phyloP scores from a whole-genome alignment of 92 coral and sea anemone genomes.

The Scolanthus callimorphus region DNA sequence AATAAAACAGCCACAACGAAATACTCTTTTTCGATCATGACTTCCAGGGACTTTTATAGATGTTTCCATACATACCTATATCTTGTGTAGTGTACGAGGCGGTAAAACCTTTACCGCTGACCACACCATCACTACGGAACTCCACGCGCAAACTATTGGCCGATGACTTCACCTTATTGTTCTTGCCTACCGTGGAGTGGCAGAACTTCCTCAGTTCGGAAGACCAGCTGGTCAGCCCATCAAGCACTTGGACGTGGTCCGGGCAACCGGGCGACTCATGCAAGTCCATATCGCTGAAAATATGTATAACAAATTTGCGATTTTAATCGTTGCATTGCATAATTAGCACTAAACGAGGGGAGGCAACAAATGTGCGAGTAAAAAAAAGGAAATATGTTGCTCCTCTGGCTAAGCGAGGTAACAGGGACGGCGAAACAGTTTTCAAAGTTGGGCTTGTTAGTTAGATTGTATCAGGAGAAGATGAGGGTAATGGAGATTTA shows the following conservation, averaged over 20 bases:
- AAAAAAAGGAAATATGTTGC: too few species aligned
- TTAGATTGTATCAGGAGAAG: too few species aligned
- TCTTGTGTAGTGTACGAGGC: conserved; percentile 46
- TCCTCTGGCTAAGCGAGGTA: too few species aligned
- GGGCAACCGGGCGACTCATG: conserved; percentile 34
- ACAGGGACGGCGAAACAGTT: too few species aligned
- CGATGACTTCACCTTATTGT: conserved; percentile 37
- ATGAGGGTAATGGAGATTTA: too few species aligned
- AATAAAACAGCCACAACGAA: background rate
- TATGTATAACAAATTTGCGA: too few species aligned
- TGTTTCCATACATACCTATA: conserved; percentile 20
- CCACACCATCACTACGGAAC: conserved; percentile 45
- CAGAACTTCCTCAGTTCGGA: conserved; percentile 43
- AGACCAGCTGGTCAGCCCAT: conserved; percentile 87
- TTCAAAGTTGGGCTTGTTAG: too few species aligned
- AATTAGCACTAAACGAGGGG: too few species aligned
- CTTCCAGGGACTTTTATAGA: too few species aligned
- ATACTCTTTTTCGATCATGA: background rate
- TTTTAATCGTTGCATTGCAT: too few species aligned
- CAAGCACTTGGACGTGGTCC: conserved; percentile 64
- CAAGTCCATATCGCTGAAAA: conserved; percentile 53
- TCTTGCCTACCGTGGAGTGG: conserved; percentile 30
- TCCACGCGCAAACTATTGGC: conserved; percentile 61
- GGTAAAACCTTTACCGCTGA: conserved; percentile 60
- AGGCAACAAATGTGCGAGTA: too few species aligned